These are phyloP conservation scores for Pangasianodon hypophthalmus DNA, from an alignment of 2,113 vertebrate genomes.

Conservation along the genomic window DNA sequence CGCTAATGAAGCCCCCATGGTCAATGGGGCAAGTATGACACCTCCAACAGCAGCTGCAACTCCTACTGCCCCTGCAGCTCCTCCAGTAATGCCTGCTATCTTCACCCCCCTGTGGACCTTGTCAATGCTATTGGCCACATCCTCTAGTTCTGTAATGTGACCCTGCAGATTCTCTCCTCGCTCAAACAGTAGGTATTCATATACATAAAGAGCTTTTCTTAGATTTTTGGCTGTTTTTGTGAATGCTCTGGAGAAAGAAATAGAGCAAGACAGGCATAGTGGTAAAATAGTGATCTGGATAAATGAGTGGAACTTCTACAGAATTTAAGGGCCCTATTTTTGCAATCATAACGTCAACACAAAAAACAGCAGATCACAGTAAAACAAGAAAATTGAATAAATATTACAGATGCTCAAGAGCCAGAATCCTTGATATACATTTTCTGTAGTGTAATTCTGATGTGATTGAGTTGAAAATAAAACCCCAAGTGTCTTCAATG, in stretches of 20 bases:
- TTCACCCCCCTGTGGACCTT: constrained; percentile 69
- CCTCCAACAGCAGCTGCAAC: constrained; percentile 75
- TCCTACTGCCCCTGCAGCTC: constrained; percentile 72
- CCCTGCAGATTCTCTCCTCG: constrained; percentile 65
- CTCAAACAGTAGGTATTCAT: constrained; percentile 21
- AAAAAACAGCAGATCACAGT: too few species aligned
- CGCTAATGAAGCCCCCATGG: constrained; percentile 71
- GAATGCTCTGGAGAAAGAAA: neutral
- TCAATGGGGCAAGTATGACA: constrained; percentile 74
- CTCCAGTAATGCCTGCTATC: constrained; percentile 67
- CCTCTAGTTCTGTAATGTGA: constrained; percentile 60
- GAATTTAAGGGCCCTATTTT: neutral
- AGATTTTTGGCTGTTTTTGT: neutral
- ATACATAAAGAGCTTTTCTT: neutral
- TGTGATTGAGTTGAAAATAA: neutral
- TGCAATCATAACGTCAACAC: neutral
- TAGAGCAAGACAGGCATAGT: neutral
- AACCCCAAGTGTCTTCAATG: neutral
- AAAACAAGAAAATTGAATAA: neutral
- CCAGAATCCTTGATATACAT: neutral
- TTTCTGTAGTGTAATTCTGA: neutral
- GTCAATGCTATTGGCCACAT: constrained; percentile 65
- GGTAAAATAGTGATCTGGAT: neutral
- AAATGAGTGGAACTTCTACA: neutral
- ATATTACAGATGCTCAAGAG: neutral